Conservation (phyloP, 2,797 vertebrate species). For the Hippoglossus hippoglossus region DNA sequence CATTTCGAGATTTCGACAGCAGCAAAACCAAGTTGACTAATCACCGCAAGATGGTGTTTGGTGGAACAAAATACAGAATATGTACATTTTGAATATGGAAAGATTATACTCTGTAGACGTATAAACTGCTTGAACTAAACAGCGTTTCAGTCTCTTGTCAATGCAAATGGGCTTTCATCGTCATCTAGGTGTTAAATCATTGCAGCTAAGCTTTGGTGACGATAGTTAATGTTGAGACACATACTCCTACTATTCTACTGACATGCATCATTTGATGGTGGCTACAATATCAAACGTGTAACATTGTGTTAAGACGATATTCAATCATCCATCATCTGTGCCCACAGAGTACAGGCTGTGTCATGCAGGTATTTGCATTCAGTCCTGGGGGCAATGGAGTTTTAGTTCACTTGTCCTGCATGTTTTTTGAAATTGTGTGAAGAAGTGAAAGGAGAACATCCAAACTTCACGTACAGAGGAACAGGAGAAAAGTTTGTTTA, state of each 20-base stretch:
- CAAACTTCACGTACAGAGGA: not conserved
- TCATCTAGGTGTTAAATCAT: not conserved
- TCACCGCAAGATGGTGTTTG: slow-evolving; percentile 12
- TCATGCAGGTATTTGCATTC: slow-evolving; percentile 21
- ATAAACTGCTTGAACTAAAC: not conserved
- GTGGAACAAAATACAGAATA: slow-evolving; percentile 10
- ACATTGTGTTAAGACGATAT: not conserved
- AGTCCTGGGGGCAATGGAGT: slow-evolving; percentile 7
- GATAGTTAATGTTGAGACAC: not conserved
- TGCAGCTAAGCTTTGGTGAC: not conserved
- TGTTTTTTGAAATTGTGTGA: slow-evolving; percentile 13
- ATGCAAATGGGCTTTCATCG: slow-evolving; percentile 2
- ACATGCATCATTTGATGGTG: not conserved
- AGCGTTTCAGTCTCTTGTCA: not conserved
- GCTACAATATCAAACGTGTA: not conserved
- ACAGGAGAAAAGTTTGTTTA: not conserved
- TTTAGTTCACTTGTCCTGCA: slow-evolving; percentile 19
- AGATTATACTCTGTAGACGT: not conserved
- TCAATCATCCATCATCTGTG: slow-evolving; percentile 3
- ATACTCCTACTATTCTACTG: not conserved
- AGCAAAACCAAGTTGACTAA: slow-evolving; percentile 34
- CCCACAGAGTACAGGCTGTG: not conserved
- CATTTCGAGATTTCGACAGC: slow-evolving; percentile 66
- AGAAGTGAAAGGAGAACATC: not conserved
- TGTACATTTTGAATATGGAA: not conserved